Percentiles rank a stretch among this genome's conserved stretches.
Evolutionary conservation across 2,113 vertebrate species (phyloP).

Genomic region (Vombatus ursinus): DNA sequence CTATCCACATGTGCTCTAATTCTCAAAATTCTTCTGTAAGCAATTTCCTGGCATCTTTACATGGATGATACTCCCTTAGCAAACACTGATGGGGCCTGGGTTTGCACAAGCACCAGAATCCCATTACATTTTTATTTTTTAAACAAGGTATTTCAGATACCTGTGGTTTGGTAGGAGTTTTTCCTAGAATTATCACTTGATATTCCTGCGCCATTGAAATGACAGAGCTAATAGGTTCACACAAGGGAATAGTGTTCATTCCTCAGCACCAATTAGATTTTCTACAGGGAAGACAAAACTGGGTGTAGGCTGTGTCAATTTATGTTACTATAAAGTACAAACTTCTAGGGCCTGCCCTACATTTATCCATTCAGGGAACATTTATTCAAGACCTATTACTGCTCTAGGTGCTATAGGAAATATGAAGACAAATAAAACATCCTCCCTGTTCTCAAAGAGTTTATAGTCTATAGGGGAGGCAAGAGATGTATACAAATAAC

Average conservation of each 20-base stretch:
- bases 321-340: background rate
- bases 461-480: background rate
- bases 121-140: background rate
- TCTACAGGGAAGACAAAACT: background rate
- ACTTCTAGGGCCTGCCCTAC: background rate
- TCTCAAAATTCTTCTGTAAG: background rate
- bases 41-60: background rate
- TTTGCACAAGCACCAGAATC: background rate
- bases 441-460: background rate
- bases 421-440: background rate
- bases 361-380: background rate
- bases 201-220: background rate
- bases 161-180: background rate
- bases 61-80: background rate
- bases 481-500: background rate
- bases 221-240: background rate
- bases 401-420: background rate
- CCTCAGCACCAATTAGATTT: background rate
- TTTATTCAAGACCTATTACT: background rate
- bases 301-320: background rate
- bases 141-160: background rate
- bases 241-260: background rate
- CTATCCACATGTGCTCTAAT: background rate
- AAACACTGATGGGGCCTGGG: background rate
- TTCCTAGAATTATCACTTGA: background rate